These are phyloP conservation scores for Miichthys miiuy DNA, from an alignment of 2,797 vertebrate species.

Conservation along the genomic window DNA sequence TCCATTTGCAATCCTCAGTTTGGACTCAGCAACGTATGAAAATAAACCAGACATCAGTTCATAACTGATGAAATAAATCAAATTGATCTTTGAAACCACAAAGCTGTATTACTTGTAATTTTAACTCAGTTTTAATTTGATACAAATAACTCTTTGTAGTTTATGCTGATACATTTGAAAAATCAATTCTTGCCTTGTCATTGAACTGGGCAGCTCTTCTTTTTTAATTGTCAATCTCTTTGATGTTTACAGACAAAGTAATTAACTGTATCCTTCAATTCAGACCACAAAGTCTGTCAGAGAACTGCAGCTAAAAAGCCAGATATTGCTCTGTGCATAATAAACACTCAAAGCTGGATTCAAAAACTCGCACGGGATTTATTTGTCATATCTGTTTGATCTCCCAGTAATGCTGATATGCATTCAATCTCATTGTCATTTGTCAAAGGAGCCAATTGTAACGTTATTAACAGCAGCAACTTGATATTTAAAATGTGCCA, in stretches of 20 bases:
- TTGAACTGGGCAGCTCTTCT: conserved; percentile 25
- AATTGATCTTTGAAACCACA: conserved; percentile 3
- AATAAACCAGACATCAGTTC: background rate
- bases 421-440: conserved; percentile 82
- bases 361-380: conserved; percentile 70
- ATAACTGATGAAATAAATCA: conserved; percentile 5
- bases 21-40: background rate
- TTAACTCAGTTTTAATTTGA: background rate
- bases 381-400: conserved; percentile 81
- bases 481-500: conserved; percentile 88
- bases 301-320: conserved; percentile 54
- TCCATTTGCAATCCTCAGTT: background rate
- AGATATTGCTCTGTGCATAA: conserved; percentile 43
- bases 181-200: background rate
- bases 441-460: conserved; percentile 79
- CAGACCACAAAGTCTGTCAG: conserved; percentile 58
- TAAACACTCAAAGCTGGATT: conserved; percentile 68
- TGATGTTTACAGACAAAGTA: conserved; percentile 44
- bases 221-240: conserved; percentile 45
- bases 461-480: conserved; percentile 79
- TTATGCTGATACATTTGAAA: conserved; percentile 15
- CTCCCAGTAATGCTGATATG: conserved; percentile 73
- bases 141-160: conserved; percentile 10
- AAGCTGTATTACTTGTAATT: background rate
- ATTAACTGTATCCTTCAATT: conserved; percentile 57